A percentile compares a stretch with the other conserved stretches of the same genome.
Conservation (phyloP, 2,888 invertebrate species). For the Orthonevra nobilis region DNA sequence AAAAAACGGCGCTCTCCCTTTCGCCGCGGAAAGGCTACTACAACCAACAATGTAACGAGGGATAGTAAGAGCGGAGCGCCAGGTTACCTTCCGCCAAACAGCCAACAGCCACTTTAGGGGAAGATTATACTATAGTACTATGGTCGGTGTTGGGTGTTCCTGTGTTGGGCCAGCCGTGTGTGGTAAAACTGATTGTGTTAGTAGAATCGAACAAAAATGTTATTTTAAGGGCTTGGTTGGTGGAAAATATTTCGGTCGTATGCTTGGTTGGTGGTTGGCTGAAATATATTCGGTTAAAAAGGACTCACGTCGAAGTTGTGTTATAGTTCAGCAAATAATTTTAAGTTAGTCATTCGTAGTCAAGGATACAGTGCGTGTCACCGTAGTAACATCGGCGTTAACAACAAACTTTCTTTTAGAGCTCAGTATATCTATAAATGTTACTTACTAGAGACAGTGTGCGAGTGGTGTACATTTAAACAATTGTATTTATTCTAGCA, state of each 20-base stretch:
- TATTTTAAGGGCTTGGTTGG: slow-evolving; percentile 70
- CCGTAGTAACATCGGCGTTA: slow-evolving; percentile 70
- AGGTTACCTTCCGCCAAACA: slow-evolving; percentile 49
- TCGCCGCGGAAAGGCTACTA: neutral
- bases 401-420: slow-evolving; percentile 42
- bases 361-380: slow-evolving; percentile 79
- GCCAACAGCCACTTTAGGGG: slow-evolving; percentile 67
- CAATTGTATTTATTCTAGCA: slow-evolving; percentile 57
- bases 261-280: slow-evolving; percentile 50
- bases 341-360: slow-evolving; percentile 80
- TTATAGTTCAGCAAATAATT: slow-evolving; percentile 78
- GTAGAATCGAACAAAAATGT: slow-evolving; percentile 57
- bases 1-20: slow-evolving; percentile 39
- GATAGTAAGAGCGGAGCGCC: slow-evolving; percentile 32
- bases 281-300: slow-evolving; percentile 57
- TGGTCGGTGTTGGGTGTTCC: slow-evolving; percentile 7
- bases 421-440: too few relatives aligned
- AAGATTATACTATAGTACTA: slow-evolving; percentile 39
- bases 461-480: slow-evolving; percentile 20
- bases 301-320: slow-evolving; percentile 70
- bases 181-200: slow-evolving; percentile 53
- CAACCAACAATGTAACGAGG: neutral
- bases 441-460: too few relatives aligned
- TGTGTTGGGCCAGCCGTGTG: slow-evolving; percentile 38
- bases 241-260: slow-evolving; percentile 65